Evolutionary conservation across 2,113 vertebrate genomes (phyloP).

Genomic region (Phylloscopus trochiloides): DNA sequence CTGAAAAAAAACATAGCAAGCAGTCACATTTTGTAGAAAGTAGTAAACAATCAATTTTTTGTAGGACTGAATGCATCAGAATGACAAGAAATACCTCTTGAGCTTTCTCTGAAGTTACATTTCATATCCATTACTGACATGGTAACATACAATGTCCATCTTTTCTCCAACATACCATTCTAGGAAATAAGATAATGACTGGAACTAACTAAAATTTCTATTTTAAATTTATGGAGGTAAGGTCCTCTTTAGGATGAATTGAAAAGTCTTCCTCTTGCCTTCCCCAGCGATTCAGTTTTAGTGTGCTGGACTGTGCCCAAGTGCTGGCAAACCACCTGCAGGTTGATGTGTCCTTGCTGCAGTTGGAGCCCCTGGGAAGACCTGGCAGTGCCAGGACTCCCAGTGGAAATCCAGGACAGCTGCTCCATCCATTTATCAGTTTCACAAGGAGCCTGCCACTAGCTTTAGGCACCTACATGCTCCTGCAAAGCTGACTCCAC

Average conservation of each 20-base stretch:
- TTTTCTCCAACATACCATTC: not conserved
- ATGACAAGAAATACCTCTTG: not conserved
- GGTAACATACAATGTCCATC: fast-evolving
- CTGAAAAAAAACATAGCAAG: not conserved
- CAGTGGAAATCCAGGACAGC: not conserved
- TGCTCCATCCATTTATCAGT: not conserved
- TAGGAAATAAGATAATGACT: not conserved
- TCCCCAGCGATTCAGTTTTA: not conserved
- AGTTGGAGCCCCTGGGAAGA: not conserved
- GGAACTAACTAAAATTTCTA: not conserved
- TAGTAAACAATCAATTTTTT: not conserved
- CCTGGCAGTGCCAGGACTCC: not conserved
- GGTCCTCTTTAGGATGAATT: not conserved
- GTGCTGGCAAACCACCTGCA: not conserved
- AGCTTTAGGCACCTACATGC: not conserved
- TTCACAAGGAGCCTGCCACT: not conserved
- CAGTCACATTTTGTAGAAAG: not conserved
- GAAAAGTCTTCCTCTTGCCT: not conserved
- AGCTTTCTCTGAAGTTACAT: not conserved
- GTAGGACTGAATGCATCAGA: not conserved
- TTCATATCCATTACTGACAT: not conserved
- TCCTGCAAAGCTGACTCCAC: not conserved
- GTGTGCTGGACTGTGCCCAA: not conserved
- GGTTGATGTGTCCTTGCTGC: not conserved
- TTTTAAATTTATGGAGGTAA: not conserved